Evolutionary conservation across 1,140 invertebrate species (phyloP), one percentile per base, ranked within the genome.

Genomic region (Sitodiplosis mosellana): DNA sequence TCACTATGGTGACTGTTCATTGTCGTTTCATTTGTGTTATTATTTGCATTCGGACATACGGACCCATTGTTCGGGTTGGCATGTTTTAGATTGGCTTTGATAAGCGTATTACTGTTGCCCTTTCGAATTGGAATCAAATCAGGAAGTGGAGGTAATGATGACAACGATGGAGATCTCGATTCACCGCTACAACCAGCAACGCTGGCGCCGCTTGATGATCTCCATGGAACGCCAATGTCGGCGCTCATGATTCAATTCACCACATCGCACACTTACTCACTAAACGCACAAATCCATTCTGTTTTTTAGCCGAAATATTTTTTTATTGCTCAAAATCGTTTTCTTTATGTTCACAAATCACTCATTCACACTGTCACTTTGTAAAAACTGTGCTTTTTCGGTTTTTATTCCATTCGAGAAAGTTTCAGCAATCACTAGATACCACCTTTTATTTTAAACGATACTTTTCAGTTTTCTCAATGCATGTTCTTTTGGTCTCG

Each of bases 81-180:
- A 38, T 38, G 12, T 17, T 38, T 38, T 6, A 38, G 12, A 38
- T 38, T 38, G 12, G 14, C 14, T n/a, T n/a, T n/a, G 14, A 17
- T 14, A n/a, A 14, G 36, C 12, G 36, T n/a, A n/a, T 38, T 38
- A 38, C 12, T 17, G 17, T 38, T 38, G 14, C 20, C 20, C 18
- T 47, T 47, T 11, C 36, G 33, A 20, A 47, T 47, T 21, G 46
- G 46, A 37, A 47, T 47, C 20, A 47, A 40, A 47, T 47, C 46
- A 8, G 46, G 46, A 19, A 47, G 20, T 47, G 46, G 46, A 19
- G 46, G 46, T 21, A 47, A 47, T 38, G 46, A 47, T 33, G 45
- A 15, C 33, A 46, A n/a, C 15, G 45, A 46, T 45, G 43, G 43
- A 27, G 43, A 45, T 33, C 22, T 22, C 22, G 20, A 19, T n/a